Evolutionary conservation across 2,113 vertebrate species (phyloP).

Genomic region (Syngnathus floridae): DNA sequence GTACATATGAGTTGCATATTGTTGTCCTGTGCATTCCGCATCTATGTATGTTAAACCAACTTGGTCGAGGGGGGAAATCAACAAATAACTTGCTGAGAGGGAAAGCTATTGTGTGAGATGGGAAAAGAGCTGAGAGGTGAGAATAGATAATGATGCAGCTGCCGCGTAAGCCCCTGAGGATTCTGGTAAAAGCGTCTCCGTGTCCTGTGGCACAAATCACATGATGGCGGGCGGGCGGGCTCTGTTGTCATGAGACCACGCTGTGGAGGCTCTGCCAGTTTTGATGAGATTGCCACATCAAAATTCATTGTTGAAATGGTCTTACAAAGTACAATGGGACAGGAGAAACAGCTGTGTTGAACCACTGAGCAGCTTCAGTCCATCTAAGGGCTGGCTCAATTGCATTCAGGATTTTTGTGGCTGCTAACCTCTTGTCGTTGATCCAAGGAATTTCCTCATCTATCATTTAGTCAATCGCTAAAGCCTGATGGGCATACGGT

Average conservation of each 20-base stretch:
- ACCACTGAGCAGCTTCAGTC: background rate
- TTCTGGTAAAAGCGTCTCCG: slow-evolving; percentile 44
- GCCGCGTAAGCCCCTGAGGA: slow-evolving; percentile 39
- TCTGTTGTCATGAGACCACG: slow-evolving; percentile 31
- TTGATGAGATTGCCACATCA: slow-evolving; percentile 16
- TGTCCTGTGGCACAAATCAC: slow-evolving; percentile 34
- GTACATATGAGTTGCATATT: slow-evolving; percentile 6
- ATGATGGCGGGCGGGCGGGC: background rate
- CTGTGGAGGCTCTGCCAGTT: slow-evolving; percentile 7
- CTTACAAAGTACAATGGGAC: background rate
- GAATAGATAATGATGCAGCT: slow-evolving; percentile 51
- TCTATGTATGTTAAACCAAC: slow-evolving; percentile 12
- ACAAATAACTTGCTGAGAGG: slow-evolving; percentile 29
- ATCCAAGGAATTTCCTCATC: background rate
- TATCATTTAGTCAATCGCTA: background rate
- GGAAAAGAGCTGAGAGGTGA: slow-evolving; percentile 34
- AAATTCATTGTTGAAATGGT: background rate
- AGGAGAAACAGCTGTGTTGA: background rate
- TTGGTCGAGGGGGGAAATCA: slow-evolving; percentile 26
- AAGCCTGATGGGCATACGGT: background rate
- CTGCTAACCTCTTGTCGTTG: background rate
- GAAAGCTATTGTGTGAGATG: slow-evolving; percentile 20
- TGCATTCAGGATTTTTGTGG: background rate
- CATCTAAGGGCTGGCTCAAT: background rate
- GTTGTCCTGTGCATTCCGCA: background rate